Percentiles rank a stretch among this genome's conserved stretches.
Conservation (phyloP, 1,140 invertebrate species). For the Apis laboriosa region DNA sequence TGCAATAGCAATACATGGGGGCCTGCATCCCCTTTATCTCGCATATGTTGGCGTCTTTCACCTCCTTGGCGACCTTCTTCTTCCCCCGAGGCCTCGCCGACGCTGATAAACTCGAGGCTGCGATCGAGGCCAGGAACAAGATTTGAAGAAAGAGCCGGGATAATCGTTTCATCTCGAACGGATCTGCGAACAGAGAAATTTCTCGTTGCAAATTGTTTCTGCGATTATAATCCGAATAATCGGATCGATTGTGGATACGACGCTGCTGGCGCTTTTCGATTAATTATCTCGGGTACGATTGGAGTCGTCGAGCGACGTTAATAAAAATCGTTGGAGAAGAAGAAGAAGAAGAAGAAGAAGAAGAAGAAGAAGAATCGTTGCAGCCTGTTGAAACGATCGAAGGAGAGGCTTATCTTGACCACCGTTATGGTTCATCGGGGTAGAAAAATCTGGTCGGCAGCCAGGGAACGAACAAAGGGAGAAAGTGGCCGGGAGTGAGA, state of each 20-base stretch:
- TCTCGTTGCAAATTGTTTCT: neutral
- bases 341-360: too few relatives aligned
- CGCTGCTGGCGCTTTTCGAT: neutral
- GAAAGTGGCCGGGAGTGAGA: neutral
- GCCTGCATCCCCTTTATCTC: slow-evolving; percentile 71
- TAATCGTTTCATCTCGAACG: slow-evolving; percentile 64
- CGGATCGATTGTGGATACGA: neutral
- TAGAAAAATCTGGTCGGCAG: slow-evolving; percentile 60
- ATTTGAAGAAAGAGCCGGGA: slow-evolving; percentile 53
- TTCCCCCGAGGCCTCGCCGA: slow-evolving; percentile 60
- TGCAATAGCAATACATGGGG: slow-evolving; percentile 80
- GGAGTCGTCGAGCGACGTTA: neutral
- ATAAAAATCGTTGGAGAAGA: neutral
- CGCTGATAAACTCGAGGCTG: slow-evolving; percentile 52
- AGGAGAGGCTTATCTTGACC: too few relatives aligned
- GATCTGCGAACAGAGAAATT: slow-evolving; percentile 3
- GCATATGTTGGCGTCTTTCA: slow-evolving; percentile 78
- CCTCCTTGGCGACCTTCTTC: slow-evolving; percentile 69
- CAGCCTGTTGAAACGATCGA: too few relatives aligned
- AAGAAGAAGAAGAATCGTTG: too few relatives aligned
- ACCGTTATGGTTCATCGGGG: slow-evolving; percentile 65
- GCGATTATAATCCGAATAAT: neutral
- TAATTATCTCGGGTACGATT: neutral
- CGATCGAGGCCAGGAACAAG: slow-evolving; percentile 58
- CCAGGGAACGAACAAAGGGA: neutral